A percentile compares a stretch with the other conserved stretches of the same genome.
Conservation (phyloP, 2,888 invertebrate genomes). For the Drosophila engyochracea region DNA sequence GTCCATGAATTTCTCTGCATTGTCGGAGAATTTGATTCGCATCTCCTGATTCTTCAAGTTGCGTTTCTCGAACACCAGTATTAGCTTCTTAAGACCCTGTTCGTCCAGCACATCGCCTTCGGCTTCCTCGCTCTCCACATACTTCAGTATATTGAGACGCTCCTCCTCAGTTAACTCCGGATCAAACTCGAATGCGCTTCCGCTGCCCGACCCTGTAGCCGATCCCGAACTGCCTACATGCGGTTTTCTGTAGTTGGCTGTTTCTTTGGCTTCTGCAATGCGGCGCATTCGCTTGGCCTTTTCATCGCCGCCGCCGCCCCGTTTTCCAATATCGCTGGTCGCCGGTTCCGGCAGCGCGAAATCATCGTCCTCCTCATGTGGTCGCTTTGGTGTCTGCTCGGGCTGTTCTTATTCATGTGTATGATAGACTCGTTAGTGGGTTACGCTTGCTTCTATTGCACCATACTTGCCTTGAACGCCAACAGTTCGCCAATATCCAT, state of each 20-base stretch:
- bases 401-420: constrained; percentile 87
- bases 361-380: constrained; percentile 87
- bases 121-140: constrained; percentile 93
- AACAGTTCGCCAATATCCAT: constrained; percentile 88
- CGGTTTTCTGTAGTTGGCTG: constrained; percentile 85
- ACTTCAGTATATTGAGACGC: constrained; percentile 92
- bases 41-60: constrained; percentile 98
- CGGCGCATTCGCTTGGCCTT: constrained; percentile 88
- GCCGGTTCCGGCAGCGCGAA: constrained; percentile 87
- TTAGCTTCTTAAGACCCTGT: constrained; percentile 93
- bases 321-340: constrained; percentile 49
- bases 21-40: constrained; percentile 98
- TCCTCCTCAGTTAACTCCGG: constrained; percentile 89
- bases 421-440: neutral
- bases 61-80: constrained; percentile 97
- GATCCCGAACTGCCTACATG: constrained; percentile 36
- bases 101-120: constrained; percentile 96
- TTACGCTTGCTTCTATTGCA: constrained; percentile 4
- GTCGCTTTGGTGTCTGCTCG: constrained; percentile 92
- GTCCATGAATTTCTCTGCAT: constrained; percentile 99
- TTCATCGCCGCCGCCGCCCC: constrained; percentile 84
- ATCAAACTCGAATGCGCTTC: constrained; percentile 84
- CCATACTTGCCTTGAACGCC: constrained; percentile 86
- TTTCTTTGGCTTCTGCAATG: constrained; percentile 87
- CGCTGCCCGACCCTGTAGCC: constrained; percentile 12